Evolutionary conservation across 2,113 vertebrate species (phyloP), one percentile per base, ranked within the genome.

Genomic region (Gallinago paraguaiae): DNA sequence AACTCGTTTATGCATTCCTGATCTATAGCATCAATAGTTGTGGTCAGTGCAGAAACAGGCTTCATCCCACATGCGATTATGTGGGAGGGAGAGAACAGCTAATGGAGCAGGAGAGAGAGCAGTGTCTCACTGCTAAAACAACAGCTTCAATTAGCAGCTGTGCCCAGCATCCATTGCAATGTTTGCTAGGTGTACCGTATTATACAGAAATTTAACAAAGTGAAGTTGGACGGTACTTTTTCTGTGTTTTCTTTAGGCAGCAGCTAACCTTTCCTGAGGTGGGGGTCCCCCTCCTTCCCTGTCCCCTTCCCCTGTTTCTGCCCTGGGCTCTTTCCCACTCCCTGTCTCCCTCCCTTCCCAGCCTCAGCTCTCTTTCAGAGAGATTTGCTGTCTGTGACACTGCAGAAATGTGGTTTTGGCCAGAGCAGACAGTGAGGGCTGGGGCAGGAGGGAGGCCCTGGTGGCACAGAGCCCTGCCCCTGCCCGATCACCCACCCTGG

Each of bases 171-270:
- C 65, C 46, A 3, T 5, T 35, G 37, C 39, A 51, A 11, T 8
- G 1, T 18, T 54, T 56, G 61, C 30, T 70, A 6, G 9, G 1
- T 12, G 59, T 35, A 7, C 22, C 0, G 0, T 6, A 6, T 14
- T 17, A 24, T 12, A 48, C 20, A 64, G 37, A n/a, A 37, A 25
- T 53, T 13, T 11, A 50, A 39, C 14, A 30, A 9, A 69, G 43
- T 20, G n/a, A 39, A 18, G 7, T 4, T 6, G 30, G 14, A 16
- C 9, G 10, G 35, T 17, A 11, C 10, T 77, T 87, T 1, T 22
- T 33, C 18, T 4, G 7, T n/a, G 3, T 41, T 41, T 65, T 72
- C 46, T 71, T 50, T 27, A 28, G 33, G 3, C 48, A 57, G 35
- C 9, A 56, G 41, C 35, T 20, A 4, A 46, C 25, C 13, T 54